Percentiles rank a stretch among this genome's conserved stretches.
phyloP scores from a whole-genome alignment of 1,140 invertebrate genomes.

The Ctenoplectra terminalis region DNA sequence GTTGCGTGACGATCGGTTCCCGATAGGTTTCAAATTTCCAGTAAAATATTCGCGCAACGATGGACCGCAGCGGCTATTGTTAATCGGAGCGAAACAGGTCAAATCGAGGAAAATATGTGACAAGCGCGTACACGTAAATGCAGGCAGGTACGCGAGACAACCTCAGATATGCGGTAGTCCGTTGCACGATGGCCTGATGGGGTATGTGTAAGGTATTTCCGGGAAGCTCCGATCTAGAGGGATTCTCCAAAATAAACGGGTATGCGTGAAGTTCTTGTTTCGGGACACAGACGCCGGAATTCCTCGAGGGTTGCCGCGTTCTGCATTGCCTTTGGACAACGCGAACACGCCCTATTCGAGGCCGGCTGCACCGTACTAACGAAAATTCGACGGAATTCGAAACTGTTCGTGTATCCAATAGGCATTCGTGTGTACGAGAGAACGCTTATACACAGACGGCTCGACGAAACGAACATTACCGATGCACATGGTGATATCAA shows the following conservation, averaged over 20 bases:
- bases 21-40: slow-evolving; percentile 30
- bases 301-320: slow-evolving; percentile 55
- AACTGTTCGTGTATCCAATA: slow-evolving; percentile 55
- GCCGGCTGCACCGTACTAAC: slow-evolving; percentile 4
- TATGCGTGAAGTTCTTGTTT: slow-evolving; percentile 71
- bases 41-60: slow-evolving; percentile 7
- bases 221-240: slow-evolving; percentile 53
- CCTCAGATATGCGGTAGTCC: slow-evolving; percentile 65
- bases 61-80: neutral
- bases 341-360: slow-evolving; percentile 43
- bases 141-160: slow-evolving; percentile 49
- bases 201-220: slow-evolving; percentile 69
- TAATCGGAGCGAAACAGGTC: slow-evolving; percentile 44
- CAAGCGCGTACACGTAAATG: slow-evolving; percentile 42
- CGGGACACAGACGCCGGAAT: slow-evolving; percentile 58
- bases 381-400: slow-evolving; percentile 64
- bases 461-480: slow-evolving; percentile 43
- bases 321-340: slow-evolving; percentile 64
- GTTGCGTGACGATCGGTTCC: neutral
- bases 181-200: slow-evolving; percentile 43
- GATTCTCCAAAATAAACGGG: slow-evolving; percentile 69
- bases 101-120: slow-evolving; percentile 62
- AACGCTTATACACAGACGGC: neutral
- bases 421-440: slow-evolving; percentile 6
- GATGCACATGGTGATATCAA: slow-evolving; percentile 50